A percentile compares a stretch with the other conserved stretches of the same genome.
These are phyloP conservation scores for Tachysurus fulvidraco DNA, from an alignment of 2,113 vertebrate genomes.

Conservation along the genomic window DNA sequence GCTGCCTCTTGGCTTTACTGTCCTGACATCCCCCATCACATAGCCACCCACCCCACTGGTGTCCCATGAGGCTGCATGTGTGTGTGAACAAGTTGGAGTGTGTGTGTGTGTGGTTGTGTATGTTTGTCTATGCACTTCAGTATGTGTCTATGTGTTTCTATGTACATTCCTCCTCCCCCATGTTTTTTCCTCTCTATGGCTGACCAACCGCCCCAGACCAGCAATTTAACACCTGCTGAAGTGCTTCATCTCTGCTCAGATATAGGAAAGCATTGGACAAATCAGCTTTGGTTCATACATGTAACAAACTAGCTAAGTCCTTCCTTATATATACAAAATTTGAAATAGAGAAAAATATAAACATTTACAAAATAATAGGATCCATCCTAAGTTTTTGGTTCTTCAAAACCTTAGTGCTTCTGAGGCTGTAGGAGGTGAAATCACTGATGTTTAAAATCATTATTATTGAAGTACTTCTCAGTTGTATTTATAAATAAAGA, in stretches of 20 bases:
- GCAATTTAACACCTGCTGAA: slow-evolving; percentile 65
- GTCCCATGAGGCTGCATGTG: slow-evolving; percentile 68
- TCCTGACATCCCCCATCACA: slow-evolving; percentile 65
- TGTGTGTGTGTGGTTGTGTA: slow-evolving; percentile 63
- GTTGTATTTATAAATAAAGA: background rate
- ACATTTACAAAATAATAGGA: background rate
- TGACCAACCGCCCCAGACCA: slow-evolving; percentile 54
- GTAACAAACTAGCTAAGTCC: background rate
- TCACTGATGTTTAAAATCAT: background rate
- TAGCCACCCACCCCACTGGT: slow-evolving; percentile 62
- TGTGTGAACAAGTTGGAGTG: slow-evolving; percentile 49
- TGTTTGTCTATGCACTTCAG: slow-evolving; percentile 65
- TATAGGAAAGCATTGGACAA: background rate
- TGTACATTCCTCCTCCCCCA: slow-evolving; percentile 49
- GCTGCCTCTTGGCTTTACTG: slow-evolving; percentile 69
- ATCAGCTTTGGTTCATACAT: background rate
- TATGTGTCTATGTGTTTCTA: slow-evolving; percentile 63
- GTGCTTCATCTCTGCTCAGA: slow-evolving; percentile 43
- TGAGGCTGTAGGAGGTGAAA: background rate
- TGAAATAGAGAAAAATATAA: background rate
- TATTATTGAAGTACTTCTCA: background rate
- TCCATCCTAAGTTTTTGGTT: background rate
- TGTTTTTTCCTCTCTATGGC: slow-evolving; percentile 36
- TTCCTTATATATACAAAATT: background rate
- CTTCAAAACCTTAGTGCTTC: background rate